phyloP scores from a whole-genome alignment of 2,113 vertebrate genomes.

The Climacteris rufus region DNA sequence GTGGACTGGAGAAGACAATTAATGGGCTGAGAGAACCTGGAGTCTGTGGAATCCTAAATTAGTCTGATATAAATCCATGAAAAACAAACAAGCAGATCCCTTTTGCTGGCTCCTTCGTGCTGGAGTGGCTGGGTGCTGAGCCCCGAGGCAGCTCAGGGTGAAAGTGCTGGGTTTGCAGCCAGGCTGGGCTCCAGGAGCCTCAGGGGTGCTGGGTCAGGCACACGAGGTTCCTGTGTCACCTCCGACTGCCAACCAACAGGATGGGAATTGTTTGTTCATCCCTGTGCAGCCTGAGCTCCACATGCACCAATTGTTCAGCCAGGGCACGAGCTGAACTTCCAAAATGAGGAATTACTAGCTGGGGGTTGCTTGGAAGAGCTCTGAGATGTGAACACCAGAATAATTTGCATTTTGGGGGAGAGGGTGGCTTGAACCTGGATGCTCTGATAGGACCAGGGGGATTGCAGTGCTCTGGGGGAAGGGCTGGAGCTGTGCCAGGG shows the following conservation, averaged over 20 bases:
- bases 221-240: not conserved
- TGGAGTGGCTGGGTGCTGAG: not conserved
- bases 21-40: not conserved
- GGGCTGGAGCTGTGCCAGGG: not conserved
- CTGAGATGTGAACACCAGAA: not conserved
- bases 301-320: fast-evolving
- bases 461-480: not conserved
- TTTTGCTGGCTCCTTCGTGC: not conserved
- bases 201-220: not conserved
- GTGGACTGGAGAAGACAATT: not conserved
- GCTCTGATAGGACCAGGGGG: not conserved
- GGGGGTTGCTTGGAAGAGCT: not conserved
- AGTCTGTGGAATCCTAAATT: not conserved
- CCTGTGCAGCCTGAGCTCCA: not conserved
- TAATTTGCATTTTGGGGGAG: not conserved
- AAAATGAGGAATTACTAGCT: not conserved
- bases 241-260: not conserved
- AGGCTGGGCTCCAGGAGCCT: not conserved
- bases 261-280: not conserved
- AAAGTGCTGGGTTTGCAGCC: not conserved
- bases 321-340: too few species aligned
- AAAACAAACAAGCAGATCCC: not conserved
- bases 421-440: not conserved
- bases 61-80: not conserved
- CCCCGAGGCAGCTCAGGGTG: too few species aligned